Base-by-base conservation (phyloP, 1,140 invertebrate genomes). In the Drosophila miranda region DNA sequence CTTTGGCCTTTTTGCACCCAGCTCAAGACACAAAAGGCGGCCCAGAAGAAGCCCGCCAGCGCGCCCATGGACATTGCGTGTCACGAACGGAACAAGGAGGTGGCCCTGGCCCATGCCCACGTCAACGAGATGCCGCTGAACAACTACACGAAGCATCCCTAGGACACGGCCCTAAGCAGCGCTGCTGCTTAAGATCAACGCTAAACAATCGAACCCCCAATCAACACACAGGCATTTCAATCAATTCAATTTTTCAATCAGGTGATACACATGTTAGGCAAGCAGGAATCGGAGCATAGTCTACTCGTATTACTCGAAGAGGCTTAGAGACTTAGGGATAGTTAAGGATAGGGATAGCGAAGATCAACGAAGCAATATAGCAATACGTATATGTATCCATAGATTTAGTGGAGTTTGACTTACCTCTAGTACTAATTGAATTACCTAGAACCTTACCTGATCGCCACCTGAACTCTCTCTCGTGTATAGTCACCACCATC, bases 61-160 rank as follows among this genome's bases (percentile, higher is more conserved):
- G 81, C 81, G 2, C 74, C 79, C 19, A 26, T 84, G 50, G 88
- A 90, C 49, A 90, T 90, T 53, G 73, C 82, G 16, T 46, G 90
- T 51, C 89, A 90, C 38, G 89, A 90, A 42, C 68, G 86, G 30
- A 89, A 72, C 69, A 90, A 90, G 77, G 87, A 75, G 21, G 77
- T 90, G 63, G 64, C 34, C 34, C 34, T 68, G 64, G 72, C 82
- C 16, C 84, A 90, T 57, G 87, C 82, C 14, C 61, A 78, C 46
- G 82, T 89, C 42, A 88, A 68, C 45, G 89, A 90, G 52, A 90
- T 90, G 73, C 86, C 89, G 30, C 49, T 90, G 51, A 90, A 90
- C 43, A 90, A 90, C 61, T 90, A 90, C 34, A 90, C 89, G 14
- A 90, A 90, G 79, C 89, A 90, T 90, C 89, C 89, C 75, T 90